Base-by-base conservation (phyloP, 2,888 invertebrate genomes). In the Heliconius ethilla region DNA sequence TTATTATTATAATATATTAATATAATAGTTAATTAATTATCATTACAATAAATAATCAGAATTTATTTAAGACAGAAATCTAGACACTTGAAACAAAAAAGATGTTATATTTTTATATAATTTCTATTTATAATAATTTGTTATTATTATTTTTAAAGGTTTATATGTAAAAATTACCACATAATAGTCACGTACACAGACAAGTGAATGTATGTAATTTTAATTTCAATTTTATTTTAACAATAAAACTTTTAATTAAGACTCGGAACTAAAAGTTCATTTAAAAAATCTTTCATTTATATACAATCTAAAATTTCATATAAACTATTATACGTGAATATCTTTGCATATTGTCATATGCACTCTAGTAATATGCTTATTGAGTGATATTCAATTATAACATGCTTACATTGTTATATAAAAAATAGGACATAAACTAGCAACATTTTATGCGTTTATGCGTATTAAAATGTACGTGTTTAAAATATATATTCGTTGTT, bases 381-480 rank as follows among this genome's bases (percentile, higher is more conserved):
- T 72, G 7, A 59, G n/a, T n/a, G 55, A 37, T 37, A 37, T 59
- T 72, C n/a, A n/a, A 59, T n/a, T 59, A 33, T 59, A 55, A 55
- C 7, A 59, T 72, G 59, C 72, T 72, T 72, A 59, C 72, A 72
- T 59, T 59, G 15, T 72, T n/a, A 33, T 33, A 72, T n/a, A 72
- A n/a, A 72, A 55, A 72, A 72, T 72, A 72, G 72, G 55, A 27
- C 59, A 59, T 51, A 27, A n/a, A 55, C n/a, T 29, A 55, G 55
- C 70, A 55, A 22, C 15, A 59, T 72, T n/a, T 70, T 22, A 51
- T 59, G 25, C 69, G 40, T 40, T 40, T 40, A 78, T 33, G 55
- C 55, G 55, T 55, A 55, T 70, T 70, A 13, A n/a, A 33, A 22
- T 72, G 70, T 72, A 72, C 70, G 70, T 72, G 70, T 72, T 72